Evolutionary conservation across 2,888 invertebrate species (phyloP).

Genomic region (Pandemis heparana): DNA sequence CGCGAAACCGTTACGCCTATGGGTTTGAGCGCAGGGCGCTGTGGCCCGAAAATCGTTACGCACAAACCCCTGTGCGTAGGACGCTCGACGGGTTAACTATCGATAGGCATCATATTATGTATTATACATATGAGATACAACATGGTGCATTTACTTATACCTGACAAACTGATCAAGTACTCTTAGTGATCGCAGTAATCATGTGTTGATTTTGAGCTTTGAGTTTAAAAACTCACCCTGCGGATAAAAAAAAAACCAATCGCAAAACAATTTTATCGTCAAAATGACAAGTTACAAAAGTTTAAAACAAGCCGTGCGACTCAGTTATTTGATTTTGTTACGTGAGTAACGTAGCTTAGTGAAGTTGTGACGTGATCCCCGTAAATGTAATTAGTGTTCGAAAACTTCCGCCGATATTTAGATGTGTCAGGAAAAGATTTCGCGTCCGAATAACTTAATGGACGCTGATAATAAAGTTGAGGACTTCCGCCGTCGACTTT

Average conservation of each 20-base stretch:
- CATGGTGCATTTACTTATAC: too few relatives aligned
- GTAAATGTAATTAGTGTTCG: slow-evolving; percentile 35
- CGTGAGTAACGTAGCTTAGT: slow-evolving; percentile 22
- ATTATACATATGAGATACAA: too few relatives aligned
- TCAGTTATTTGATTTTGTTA: slow-evolving; percentile 16
- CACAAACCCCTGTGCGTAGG: too few relatives aligned
- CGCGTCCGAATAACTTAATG: slow-evolving; percentile 55
- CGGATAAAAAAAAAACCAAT: background rate
- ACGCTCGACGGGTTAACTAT: too few relatives aligned
- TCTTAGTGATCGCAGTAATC: too few relatives aligned
- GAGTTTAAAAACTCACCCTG: background rate
- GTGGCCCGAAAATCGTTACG: too few relatives aligned
- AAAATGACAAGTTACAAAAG: slow-evolving; percentile 3
- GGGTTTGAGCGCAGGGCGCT: too few relatives aligned
- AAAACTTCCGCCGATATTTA: slow-evolving; percentile 19
- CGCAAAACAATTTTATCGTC: background rate
- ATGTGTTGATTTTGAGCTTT: too few relatives aligned
- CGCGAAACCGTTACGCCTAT: too few relatives aligned
- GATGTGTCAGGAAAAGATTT: slow-evolving; percentile 31
- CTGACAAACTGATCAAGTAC: too few relatives aligned
- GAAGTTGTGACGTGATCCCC: slow-evolving; percentile 39
- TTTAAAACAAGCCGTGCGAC: slow-evolving; percentile 15
- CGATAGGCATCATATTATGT: too few relatives aligned
- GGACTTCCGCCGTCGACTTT: slow-evolving; percentile 45
- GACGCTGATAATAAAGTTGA: slow-evolving; percentile 68